Evolutionary conservation across 2,113 vertebrate species (phyloP), one percentile per base, ranked within the genome.

Genomic region (Macroglossus sobrinus): DNA sequence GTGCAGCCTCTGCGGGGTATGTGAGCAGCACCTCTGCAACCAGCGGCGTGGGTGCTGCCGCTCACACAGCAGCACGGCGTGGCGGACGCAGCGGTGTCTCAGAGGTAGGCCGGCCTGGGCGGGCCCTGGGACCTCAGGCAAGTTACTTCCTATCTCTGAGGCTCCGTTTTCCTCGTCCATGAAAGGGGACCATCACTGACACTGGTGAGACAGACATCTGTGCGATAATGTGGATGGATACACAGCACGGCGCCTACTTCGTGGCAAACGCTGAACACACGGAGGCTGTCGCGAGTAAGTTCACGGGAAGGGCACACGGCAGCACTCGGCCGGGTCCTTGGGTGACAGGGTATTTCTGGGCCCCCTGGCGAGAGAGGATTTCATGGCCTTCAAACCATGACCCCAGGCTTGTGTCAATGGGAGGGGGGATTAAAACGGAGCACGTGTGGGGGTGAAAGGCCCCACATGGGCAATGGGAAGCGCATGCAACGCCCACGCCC

Each of bases 1-100:
- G 88, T 14, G 59, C 95, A 93, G 45, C 18, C 72, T 81, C 53
- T 71, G 43, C 63, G 81, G 40, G 7, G 21, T 74, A 68, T 76
- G n/a, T 69, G 78, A 84, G 50, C 68, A 33, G 63, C 72, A n/a
- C 28, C 19, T 38, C 66, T 53, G 68, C 69, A 76, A 53, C 4
- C 91, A 93, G 92, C 26, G 33, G 4, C 26, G 45, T 6, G 64
- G 11, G 45, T 69, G 40, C 43, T 33, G 50, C 38, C 43, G 33
- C 8, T 0, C 5, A 30, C 16, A 45, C 45, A 53, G 50, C 38
- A 50, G n/a, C 59, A 4, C 1, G 26, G 0, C 22, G n/a, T 59
- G n/a, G 35, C 0, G 50, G 71, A 40, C 22, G 33, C 50, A 47
- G 72, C 24, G 22, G 24, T 14, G 24, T 28, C n/a, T n/a, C n/a